Conservation (phyloP, 2,888 invertebrate species). For the Minunthozetes semirufus region DNA sequence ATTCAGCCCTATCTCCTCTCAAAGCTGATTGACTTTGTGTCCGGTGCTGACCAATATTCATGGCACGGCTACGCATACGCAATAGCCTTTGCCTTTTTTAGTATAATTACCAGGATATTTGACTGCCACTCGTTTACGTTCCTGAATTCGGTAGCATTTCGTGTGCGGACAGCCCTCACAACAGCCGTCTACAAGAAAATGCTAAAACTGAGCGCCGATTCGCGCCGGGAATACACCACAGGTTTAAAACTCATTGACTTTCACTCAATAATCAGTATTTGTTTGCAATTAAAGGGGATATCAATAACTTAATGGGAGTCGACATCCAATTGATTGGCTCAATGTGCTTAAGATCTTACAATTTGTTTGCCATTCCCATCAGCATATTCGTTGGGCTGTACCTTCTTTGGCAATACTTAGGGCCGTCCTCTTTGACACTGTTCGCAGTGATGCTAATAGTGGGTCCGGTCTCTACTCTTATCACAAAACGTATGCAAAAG, state of each 20-base stretch:
- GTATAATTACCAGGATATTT: neutral
- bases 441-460: constrained; percentile 85
- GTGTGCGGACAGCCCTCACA: neutral
- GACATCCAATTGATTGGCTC: constrained; percentile 83
- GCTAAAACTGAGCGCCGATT: neutral
- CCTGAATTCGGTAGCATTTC: neutral
- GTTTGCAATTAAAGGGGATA: no score
- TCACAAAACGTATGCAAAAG: constrained; percentile 64
- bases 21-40: neutral
- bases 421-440: constrained; percentile 72
- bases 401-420: constrained; percentile 74
- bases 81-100: neutral
- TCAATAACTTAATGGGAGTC: constrained; percentile 84
- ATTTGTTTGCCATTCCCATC: constrained; percentile 77
- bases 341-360: constrained; percentile 71
- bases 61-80: neutral
- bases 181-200: neutral
- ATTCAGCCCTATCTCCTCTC: neutral
- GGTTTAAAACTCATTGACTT: no score
- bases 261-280: no score
- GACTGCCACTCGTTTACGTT: neutral
- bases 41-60: neutral
- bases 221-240: constrained; percentile 46
- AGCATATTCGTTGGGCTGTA: constrained; percentile 77
- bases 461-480: constrained; percentile 77